A percentile compares a stretch with the other conserved stretches of the same genome.
These are phyloP conservation scores for Chiloscyllium plagiosum DNA, from an alignment of 2,113 vertebrate genomes.

Conservation along the genomic window DNA sequence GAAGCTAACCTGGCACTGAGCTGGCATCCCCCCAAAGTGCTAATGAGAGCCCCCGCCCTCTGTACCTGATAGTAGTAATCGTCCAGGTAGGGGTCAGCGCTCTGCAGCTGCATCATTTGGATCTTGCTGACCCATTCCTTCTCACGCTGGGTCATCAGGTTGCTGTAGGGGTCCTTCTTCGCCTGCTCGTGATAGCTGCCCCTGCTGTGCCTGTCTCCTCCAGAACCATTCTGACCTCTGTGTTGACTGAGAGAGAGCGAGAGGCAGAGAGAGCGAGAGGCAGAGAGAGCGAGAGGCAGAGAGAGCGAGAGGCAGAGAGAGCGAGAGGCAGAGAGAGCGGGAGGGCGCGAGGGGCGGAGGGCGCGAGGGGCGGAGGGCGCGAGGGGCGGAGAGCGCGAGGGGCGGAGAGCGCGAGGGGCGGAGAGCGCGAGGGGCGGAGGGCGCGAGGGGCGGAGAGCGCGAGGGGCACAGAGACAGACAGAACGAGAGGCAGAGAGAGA, in stretches of 20 bases:
- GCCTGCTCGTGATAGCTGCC: constrained; percentile 63
- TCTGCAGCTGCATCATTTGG: constrained; percentile 98
- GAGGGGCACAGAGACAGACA: accelerated
- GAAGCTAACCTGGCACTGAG: no score
- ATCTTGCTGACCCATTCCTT: constrained; percentile 97
- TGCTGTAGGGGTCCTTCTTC: constrained; percentile 83
- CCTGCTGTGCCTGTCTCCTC: constrained; percentile 66
- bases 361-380: background rate
- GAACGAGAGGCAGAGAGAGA: background rate
- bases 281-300: no score
- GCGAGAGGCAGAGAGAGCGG: no score
- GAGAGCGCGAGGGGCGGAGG: background rate
- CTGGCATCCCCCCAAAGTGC: no score
- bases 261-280: background rate
- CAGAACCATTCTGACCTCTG: constrained; percentile 56
- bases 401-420: background rate
- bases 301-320: background rate
- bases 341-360: no score
- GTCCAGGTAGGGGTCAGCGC: constrained; percentile 91
- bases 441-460: background rate
- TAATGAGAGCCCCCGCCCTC: background rate
- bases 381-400: no score
- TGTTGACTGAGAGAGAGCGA: constrained; percentile 53
- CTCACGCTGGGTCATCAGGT: constrained; percentile 91
- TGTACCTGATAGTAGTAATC: constrained; percentile 91